A percentile compares a stretch with the other conserved stretches of the same genome.
phyloP scores from a whole-genome alignment of 2,797 vertebrate genomes.

The Acipenser transmontanus region DNA sequence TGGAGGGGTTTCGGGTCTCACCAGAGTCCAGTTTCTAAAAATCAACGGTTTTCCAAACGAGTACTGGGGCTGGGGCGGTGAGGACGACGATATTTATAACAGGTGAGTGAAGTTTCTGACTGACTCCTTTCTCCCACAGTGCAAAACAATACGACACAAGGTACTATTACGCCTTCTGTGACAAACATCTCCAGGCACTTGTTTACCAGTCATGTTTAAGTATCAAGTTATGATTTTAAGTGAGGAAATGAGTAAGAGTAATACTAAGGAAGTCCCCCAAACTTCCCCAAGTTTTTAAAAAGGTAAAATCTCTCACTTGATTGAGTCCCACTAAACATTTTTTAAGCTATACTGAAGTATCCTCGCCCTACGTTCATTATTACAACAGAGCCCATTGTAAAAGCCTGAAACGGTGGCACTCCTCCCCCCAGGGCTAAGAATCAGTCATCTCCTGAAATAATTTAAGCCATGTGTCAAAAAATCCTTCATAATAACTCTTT shows the following conservation, averaged over 20 bases:
- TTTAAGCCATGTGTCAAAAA: background rate
- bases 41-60: slow-evolving; percentile 98
- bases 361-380: no score
- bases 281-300: no score
- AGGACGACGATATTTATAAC: slow-evolving; percentile 97
- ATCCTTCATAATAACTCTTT: background rate
- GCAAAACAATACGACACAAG: no score
- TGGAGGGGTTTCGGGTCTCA: slow-evolving; percentile 91
- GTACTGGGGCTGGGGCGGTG: slow-evolving; percentile 98
- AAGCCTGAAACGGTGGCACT: background rate
- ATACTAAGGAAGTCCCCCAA: no score
- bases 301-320: no score
- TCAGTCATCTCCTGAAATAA: background rate
- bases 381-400: background rate
- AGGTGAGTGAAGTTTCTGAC: slow-evolving; percentile 54
- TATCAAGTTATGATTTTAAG: no score
- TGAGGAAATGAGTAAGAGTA: no score
- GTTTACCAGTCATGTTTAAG: no score
- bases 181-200: no score
- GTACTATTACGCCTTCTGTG: no score
- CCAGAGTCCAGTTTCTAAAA: slow-evolving; percentile 93
- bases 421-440: background rate
- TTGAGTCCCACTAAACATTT: no score
- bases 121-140: background rate
- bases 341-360: no score